Base-by-base conservation (phyloP, 2,113 vertebrate genomes). In the Sciurus niger region DNA sequence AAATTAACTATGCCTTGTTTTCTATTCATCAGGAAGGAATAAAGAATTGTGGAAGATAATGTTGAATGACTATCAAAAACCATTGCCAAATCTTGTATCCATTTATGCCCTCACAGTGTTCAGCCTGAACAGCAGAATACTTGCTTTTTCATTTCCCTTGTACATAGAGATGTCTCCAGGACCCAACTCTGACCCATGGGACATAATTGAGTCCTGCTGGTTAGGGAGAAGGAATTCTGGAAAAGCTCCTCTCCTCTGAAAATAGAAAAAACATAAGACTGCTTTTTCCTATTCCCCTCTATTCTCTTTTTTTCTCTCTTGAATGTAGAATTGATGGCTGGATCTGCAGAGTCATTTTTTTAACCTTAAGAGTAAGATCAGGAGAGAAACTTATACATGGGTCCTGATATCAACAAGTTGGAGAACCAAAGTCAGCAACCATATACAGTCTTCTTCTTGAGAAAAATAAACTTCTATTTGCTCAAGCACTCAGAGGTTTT, bases 1-100 rank as follows among this genome's bases (percentile, higher is more conserved):
- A 92, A 58, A 87, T 76, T 83, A 53, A 80, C 55, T 60, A 83
- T 80, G 63, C 37, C 46, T 93, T 51, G 28, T 72, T 76, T 95
- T 40, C 53, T 74, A 65, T 32, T 84, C 34, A 72, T 79, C 8
- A 20, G n/a, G 25, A 92, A 90, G 84, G 14, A 95, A 84, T 63
- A 63, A 68, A 53, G 9, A 20, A 10, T 86, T 74, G n/a, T 63
- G 55, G 55, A 74, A 83, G 76, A 73, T 67, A 72, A 74, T 30
- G 40, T 30, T n/a, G 73, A 86, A 60, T 46, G 48, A 40, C 76
- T 78, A 24, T 67, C 14, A 83, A 63, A 83, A 65, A 76, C 37
- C 16, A 79, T 63, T 76, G 43, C 8, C 34, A 70, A 83, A 40
- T 6, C 34, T 60, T 72, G 43, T 89, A 51, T 76, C 58, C 14